Conservation (phyloP, 2,797 vertebrate genomes). For the Aselliscus stoliczkanus region DNA sequence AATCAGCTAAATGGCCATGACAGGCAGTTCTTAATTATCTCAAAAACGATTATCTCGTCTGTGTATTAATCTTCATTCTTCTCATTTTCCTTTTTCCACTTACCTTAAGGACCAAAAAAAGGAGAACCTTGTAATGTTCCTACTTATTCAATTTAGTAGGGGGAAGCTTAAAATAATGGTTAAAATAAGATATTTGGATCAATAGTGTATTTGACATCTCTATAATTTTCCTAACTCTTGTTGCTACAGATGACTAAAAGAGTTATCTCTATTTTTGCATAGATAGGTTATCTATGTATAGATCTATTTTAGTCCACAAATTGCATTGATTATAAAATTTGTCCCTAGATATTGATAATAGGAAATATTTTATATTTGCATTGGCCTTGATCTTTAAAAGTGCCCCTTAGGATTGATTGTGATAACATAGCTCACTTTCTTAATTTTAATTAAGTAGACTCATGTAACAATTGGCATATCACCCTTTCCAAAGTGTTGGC, state of each 20-base stretch:
- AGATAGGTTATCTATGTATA: background rate
- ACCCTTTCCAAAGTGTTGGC: background rate
- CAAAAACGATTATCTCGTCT: background rate
- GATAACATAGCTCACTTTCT: background rate
- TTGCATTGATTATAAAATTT: constrained; percentile 5
- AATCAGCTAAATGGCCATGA: background rate
- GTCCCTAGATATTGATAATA: background rate
- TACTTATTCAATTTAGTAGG: background rate
- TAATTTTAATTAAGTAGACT: constrained; percentile 40
- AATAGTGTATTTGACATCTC: constrained; percentile 2
- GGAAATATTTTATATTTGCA: background rate
- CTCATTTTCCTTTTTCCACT: background rate
- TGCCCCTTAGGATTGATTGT: background rate
- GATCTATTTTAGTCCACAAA: background rate
- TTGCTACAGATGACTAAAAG: constrained; percentile 20
- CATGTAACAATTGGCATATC: background rate
- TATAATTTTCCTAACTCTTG: constrained; percentile 35
- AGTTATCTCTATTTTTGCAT: background rate
- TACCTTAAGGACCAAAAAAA: background rate
- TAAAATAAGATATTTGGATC: constrained; percentile 32
- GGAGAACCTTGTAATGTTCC: background rate
- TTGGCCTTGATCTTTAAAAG: constrained; percentile 13
- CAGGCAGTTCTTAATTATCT: background rate
- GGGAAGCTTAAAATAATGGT: constrained; percentile 14
- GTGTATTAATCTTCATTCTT: background rate